These are phyloP conservation scores for Oceanodroma tethys DNA, from an alignment of 2,113 vertebrate genomes.

Conservation along the genomic window DNA sequence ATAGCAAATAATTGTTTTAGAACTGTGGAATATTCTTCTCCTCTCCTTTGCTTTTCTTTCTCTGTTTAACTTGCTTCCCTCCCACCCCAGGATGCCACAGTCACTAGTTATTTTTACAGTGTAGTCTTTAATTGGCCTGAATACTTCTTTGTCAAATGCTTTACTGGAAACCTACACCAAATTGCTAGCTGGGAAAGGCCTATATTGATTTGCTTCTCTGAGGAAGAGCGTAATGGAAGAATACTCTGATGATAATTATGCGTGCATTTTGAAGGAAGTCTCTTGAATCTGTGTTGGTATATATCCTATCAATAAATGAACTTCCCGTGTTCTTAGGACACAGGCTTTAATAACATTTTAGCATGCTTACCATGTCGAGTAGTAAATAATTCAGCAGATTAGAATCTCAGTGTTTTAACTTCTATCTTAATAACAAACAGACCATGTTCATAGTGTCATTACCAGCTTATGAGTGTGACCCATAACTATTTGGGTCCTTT, in stretches of 20 bases:
- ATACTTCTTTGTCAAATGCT: not conserved
- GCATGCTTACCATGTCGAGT: not conserved
- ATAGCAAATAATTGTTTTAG: conserved; percentile 53
- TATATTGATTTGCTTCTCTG: not conserved
- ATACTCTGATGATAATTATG: not conserved
- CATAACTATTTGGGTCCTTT: not conserved
- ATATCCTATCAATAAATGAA: not conserved
- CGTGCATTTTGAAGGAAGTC: not conserved
- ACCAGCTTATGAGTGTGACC: not conserved
- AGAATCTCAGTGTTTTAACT: not conserved
- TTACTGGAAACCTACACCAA: not conserved
- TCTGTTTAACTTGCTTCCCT: not conserved
- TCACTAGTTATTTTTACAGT: not conserved
- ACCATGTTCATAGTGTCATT: fast-evolving
- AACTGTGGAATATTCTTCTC: not conserved
- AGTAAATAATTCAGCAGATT: not conserved
- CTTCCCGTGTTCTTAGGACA: not conserved
- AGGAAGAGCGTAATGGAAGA: not conserved
- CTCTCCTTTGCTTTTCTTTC: not conserved
- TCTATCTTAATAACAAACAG: not conserved
- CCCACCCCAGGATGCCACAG: not conserved
- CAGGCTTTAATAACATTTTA: not conserved
- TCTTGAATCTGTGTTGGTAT: not conserved
- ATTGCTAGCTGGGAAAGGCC: not conserved
- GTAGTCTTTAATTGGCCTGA: not conserved